These are phyloP conservation scores for Chondrilla cf. caribensis DNA, from an alignment of 37 sponge, comb jelly and placozoan species.

Conservation along the genomic window DNA sequence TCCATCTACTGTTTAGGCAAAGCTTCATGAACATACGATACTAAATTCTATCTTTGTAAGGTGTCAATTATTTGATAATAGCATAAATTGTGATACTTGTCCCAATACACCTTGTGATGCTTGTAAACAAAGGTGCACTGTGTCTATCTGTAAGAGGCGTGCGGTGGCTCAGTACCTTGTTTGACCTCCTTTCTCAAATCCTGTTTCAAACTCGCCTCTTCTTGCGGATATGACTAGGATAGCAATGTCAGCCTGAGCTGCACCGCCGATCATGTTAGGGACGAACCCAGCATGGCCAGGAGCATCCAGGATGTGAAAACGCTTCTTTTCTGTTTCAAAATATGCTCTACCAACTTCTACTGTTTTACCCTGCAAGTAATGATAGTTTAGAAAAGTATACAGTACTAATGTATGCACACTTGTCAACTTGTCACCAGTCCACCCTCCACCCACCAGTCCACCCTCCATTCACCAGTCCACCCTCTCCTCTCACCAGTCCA, in stretches of 20 bases:
- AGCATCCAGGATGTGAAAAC: conserved; percentile 96
- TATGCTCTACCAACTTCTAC: conserved; percentile 95
- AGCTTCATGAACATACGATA: not conserved
- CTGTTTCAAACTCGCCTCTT: conserved; percentile 99
- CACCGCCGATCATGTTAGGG: conserved; percentile 98
- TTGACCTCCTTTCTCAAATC: conserved; percentile 96
- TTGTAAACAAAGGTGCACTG: too few species aligned
- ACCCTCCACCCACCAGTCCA: too few species aligned
- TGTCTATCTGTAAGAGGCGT: too few species aligned
- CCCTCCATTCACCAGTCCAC: too few species aligned
- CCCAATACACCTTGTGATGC: too few species aligned
- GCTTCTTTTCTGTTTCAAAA: conserved; percentile 96
- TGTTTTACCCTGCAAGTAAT: conserved; percentile 88
- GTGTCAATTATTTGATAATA: too few species aligned
- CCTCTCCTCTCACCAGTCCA: too few species aligned
- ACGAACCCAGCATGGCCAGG: conserved; percentile 98
- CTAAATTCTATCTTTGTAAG: too few species aligned
- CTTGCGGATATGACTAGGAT: conserved; percentile 97
- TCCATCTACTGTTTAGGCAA: not conserved
- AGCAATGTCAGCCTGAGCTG: conserved; percentile 96
- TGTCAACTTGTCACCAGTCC: too few species aligned
- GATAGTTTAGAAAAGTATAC: too few species aligned
- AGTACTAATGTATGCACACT: not conserved
- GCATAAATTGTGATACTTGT: too few species aligned
- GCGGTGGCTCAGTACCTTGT: too few species aligned